These are phyloP conservation scores for Protobothrops flavoviridis DNA, from an alignment of 2,113 vertebrate genomes.

Conservation along the genomic window DNA sequence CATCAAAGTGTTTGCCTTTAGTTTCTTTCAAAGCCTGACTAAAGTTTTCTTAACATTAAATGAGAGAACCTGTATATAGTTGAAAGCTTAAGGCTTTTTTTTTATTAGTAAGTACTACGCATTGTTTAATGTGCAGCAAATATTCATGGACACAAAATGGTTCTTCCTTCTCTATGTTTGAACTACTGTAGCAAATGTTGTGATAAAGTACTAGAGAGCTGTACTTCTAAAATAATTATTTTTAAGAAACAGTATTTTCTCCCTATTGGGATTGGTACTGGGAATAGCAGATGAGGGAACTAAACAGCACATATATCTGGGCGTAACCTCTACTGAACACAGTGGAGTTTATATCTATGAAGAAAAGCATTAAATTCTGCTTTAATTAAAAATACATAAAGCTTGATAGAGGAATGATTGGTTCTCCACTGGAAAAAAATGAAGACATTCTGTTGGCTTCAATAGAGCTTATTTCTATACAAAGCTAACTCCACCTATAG, in stretches of 20 bases:
- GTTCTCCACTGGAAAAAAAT: not conserved
- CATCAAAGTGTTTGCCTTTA: conserved; percentile 70
- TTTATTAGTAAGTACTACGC: conserved; percentile 52
- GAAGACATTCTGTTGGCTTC: not conserved
- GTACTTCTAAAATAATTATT: not conserved
- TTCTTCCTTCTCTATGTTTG: conserved; percentile 15
- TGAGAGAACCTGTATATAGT: conserved; percentile 53
- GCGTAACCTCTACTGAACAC: not conserved
- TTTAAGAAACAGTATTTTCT: not conserved
- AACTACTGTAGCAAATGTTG: conserved; percentile 13
- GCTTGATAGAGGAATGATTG: not conserved
- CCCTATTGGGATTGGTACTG: not conserved
- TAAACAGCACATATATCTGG: not conserved
- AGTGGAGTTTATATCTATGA: not conserved
- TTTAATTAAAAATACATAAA: not conserved
- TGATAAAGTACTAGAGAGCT: conserved; percentile 29
- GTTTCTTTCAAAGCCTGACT: conserved; percentile 70
- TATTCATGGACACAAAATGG: conserved; percentile 42
- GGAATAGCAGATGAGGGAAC: not conserved
- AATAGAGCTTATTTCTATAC: not conserved
- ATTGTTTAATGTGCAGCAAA: conserved; percentile 26
- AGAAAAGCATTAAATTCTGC: not conserved
- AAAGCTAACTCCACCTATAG: not conserved
- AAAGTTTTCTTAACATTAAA: conserved; percentile 62
- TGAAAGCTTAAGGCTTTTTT: conserved; percentile 50